Percentiles rank a stretch among this genome's conserved stretches.
Conservation (phyloP, 2,888 invertebrate genomes). For the Galeruca laticollis region DNA sequence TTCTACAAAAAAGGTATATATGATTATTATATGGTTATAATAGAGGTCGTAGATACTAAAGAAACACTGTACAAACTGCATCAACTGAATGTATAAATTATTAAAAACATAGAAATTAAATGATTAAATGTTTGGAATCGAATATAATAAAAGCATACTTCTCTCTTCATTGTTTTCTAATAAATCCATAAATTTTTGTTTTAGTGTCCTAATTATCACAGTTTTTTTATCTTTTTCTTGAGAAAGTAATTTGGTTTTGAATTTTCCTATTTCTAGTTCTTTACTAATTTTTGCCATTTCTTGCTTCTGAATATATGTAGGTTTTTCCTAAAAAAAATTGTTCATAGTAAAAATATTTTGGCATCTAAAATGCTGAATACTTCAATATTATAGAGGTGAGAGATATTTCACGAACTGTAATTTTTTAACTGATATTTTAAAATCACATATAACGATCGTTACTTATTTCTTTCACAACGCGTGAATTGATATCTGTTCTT, state of each 20-base stretch:
- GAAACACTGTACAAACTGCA: no score
- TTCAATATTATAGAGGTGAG: no score
- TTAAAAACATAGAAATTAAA: neutral
- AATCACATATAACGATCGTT: no score
- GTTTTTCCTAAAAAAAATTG: slow-evolving; percentile 67
- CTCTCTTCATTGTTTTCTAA: slow-evolving; percentile 79
- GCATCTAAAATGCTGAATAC: no score
- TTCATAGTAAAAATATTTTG: no score
- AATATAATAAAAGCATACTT: slow-evolving; percentile 65
- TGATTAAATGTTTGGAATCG: neutral
- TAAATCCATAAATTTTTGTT: slow-evolving; percentile 73
- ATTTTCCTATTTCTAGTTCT: slow-evolving; percentile 77
- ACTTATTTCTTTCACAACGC: no score
- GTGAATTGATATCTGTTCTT: no score
- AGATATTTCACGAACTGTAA: slow-evolving; percentile 16
- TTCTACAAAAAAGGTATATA: no score
- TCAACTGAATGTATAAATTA: neutral
- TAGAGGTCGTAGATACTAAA: no score
- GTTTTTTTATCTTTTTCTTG: slow-evolving; percentile 78
- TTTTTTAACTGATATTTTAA: no score
- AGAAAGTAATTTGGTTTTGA: slow-evolving; percentile 76
- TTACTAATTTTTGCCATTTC: slow-evolving; percentile 76
- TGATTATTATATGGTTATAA: no score
- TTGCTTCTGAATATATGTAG: slow-evolving; percentile 74
- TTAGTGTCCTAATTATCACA: slow-evolving; percentile 73